Evolutionary conservation across 2,797 vertebrate species (phyloP), one percentile per base, ranked within the genome.

Genomic region (Ispidina lecontei): DNA sequence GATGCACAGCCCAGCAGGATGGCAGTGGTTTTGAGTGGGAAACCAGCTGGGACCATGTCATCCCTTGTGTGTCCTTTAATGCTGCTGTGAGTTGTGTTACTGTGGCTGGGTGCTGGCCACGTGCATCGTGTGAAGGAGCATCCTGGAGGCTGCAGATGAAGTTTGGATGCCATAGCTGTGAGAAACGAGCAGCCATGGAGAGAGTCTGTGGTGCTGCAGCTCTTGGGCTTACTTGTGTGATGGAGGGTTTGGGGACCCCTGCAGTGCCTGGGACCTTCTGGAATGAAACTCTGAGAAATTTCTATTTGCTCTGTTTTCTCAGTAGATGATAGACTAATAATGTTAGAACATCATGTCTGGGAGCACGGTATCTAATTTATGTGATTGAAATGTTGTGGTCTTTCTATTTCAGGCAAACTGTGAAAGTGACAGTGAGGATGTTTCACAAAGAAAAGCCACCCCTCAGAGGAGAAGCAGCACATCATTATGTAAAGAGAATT

Each of bases 361-460:
- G 41, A 82, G 37, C 3, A 2, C 47, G n/a, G 14, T 76, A 39
- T 55, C 35, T 87, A 43, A 46, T 71, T 79, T 63, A 35, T 1
- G 2, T 37, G 13, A 60, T 60, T 77, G 47, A 84, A 65, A 81
- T 15, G 15, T 41, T 46, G 14, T 63, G 63, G 29, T 12, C 46
- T 91, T 81, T 70, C 56, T 75, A 1, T 97, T 97, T 82, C 94
- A 99, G 98, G 98, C 98, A 84, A 98, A 98, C 37, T 99, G 98
- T 89, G 98, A 99, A 95, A 99, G 99, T 74, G 99, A 99, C 96
- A 97, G 97, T 12, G 99, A 99, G 86, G 98, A 99, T 23, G 93
- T 97, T 8, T 23, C 97, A 31, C 97, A 89, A 90, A 98, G 95
- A 84, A 98, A 96, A 80, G 97, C 96, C 12, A 55, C 95, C 25